Evolutionary conservation across 2,797 vertebrate genomes (phyloP), one percentile per base, ranked within the genome.

Genomic region (Melanotaenia parkinsoni): DNA sequence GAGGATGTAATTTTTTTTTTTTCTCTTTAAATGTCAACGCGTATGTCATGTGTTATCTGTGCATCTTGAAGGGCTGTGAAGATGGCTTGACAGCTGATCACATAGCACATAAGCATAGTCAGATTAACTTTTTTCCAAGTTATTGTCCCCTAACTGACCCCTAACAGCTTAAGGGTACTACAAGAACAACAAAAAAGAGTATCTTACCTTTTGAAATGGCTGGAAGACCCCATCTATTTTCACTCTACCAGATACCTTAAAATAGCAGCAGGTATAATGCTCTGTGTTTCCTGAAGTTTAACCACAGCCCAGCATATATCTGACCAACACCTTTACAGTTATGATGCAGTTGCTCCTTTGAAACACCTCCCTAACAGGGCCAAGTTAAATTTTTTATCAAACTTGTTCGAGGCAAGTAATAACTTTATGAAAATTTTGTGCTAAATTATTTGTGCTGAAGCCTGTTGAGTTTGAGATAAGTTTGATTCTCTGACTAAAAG

Each of bases 351-450:
- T 66, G 63, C 5, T 62, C n/a, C 64, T 32, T 40, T 1, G 64
- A 65, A 81, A 66, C 20, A 28, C 53, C 67, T 37, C 51, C 63
- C 0, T 22, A 2, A 4, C 6, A 32, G 64, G 11, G 28, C 18
- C 2, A 33, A 26, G 68, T 82, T 74, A 82, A 50, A 63, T 30
- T 77, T 77, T 76, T 79, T 63, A 77, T 73, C 61, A 64, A 20
- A 70, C 56, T 26, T 24, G 7, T 9, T 5, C 58, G 33, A 18
- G 8, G 26, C 16, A 14, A 22, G 18, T 51, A 11, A 24, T 24
- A 20, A 3, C 16, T 30, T 26, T 28, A 28, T 14, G 7, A 56
- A 30, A 16, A 8, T 8, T 50, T 50, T 50, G 3, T 50, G 9
- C 8, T 51, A 3, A 11, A 22, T 22, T 54, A 24, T 54, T 11